Evolutionary conservation across 2,888 invertebrate genomes (phyloP).

Genomic region (Synergus japonicus): DNA sequence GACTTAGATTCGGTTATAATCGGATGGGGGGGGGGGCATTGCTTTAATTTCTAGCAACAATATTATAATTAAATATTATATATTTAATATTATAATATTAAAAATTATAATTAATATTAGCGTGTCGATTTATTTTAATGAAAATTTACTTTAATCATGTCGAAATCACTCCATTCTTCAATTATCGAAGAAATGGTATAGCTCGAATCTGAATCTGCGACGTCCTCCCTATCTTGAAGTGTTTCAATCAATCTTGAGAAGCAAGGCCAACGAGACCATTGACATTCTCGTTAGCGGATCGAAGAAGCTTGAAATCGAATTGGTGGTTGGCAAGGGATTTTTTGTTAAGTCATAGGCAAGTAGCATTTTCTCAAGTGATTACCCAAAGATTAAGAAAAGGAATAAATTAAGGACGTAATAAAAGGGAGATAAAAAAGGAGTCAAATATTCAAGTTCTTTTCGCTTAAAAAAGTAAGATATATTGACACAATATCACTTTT

Average conservation of each 20-base stretch:
- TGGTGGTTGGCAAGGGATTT: slow-evolving; percentile 47
- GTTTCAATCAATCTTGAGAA: background rate
- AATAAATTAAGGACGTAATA: background rate
- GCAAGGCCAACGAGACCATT: background rate
- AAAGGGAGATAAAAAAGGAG: no score
- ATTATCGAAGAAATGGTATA: background rate
- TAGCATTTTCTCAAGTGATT: background rate
- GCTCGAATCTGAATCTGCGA: background rate
- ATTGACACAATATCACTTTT: background rate
- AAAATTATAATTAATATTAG: no score
- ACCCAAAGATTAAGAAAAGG: background rate
- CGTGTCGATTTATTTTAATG: background rate
- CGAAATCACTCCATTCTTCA: background rate
- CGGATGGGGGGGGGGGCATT: no score
- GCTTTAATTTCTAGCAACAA: no score
- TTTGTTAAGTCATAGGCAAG: background rate
- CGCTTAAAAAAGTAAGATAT: background rate
- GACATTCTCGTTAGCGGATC: background rate
- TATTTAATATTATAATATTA: no score
- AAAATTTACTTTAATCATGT: background rate
- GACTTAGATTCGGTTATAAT: no score
- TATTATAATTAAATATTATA: no score
- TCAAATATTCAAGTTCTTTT: background rate
- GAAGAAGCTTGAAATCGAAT: slow-evolving; percentile 59
- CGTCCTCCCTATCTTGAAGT: background rate